Conservation (phyloP, 2,888 invertebrate genomes). For the Euzetes globulus region DNA sequence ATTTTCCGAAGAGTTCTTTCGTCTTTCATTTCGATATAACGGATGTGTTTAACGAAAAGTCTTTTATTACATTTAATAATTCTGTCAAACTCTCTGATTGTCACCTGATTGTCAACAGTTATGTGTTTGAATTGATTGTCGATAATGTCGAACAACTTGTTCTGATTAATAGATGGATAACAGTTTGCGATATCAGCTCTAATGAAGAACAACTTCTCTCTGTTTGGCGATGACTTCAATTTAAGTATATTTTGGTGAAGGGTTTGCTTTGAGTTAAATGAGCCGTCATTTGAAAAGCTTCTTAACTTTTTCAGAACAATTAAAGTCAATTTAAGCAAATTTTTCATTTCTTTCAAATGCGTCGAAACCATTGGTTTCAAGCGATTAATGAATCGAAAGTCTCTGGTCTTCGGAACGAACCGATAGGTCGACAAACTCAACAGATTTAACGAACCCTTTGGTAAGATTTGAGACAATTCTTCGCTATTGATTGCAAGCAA, state of each 20-base stretch:
- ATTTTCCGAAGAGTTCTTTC: neutral
- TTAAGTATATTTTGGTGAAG: neutral
- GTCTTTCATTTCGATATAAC: neutral
- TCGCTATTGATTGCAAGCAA: neutral
- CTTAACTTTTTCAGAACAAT: neutral
- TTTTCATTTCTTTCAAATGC: neutral
- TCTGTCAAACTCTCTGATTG: neutral
- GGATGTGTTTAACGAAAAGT: conserved; percentile 8
- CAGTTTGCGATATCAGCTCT: conserved; percentile 24
- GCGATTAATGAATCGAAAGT: conserved; percentile 23
- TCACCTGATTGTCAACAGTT: neutral
- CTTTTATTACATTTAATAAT: neutral
- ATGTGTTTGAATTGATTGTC: neutral
- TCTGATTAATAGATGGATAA: conserved; percentile 32
- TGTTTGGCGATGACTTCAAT: neutral
- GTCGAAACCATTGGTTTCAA: neutral
- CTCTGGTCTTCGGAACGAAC: conserved; percentile 23
- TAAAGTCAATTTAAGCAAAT: neutral
- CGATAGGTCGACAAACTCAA: conserved; percentile 22
- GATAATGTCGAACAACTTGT: conserved; percentile 9
- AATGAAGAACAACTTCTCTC: conserved; percentile 21
- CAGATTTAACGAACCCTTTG: neutral
- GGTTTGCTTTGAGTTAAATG: neutral
- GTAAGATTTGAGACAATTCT: neutral
- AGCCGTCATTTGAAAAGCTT: neutral